Conservation (phyloP, 2,113 vertebrate genomes). For the Euleptes europaea region DNA sequence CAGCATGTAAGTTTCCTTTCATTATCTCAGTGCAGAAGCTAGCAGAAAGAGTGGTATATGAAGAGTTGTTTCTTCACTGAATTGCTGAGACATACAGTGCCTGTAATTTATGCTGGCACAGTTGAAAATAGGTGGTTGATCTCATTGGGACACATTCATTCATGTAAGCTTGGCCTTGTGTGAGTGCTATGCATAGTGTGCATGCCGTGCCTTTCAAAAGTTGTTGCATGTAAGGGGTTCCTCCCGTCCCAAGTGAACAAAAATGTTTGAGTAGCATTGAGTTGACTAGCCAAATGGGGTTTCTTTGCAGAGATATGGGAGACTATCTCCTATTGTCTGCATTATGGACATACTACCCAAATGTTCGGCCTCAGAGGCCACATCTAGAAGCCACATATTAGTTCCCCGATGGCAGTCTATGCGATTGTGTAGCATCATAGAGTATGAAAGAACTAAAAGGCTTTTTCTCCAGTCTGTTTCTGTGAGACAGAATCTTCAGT, state of each 20-base stretch:
- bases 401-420: background rate
- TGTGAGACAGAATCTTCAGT: background rate
- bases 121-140: background rate
- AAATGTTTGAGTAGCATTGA: background rate
- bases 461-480: background rate
- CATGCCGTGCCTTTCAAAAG: background rate
- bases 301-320: background rate
- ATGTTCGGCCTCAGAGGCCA: background rate
- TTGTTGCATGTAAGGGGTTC: background rate
- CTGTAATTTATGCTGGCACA: background rate
- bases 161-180: background rate
- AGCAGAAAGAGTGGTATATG: background rate
- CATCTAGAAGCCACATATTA: background rate
- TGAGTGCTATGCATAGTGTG: background rate
- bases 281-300: background rate
- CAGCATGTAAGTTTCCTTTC: constrained; percentile 78
- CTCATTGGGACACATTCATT: background rate
- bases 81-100: background rate
- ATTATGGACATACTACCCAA: background rate
- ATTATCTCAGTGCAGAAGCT: background rate
- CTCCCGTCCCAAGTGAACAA: background rate
- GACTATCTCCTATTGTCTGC: background rate
- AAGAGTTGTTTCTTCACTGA: constrained; percentile 25
- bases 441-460: background rate
- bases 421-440: background rate